Percentiles rank a stretch among this genome's conserved stretches.
phyloP scores from a whole-genome alignment of 2,888 invertebrate genomes.

The Hirtodrosophila confusa region DNA sequence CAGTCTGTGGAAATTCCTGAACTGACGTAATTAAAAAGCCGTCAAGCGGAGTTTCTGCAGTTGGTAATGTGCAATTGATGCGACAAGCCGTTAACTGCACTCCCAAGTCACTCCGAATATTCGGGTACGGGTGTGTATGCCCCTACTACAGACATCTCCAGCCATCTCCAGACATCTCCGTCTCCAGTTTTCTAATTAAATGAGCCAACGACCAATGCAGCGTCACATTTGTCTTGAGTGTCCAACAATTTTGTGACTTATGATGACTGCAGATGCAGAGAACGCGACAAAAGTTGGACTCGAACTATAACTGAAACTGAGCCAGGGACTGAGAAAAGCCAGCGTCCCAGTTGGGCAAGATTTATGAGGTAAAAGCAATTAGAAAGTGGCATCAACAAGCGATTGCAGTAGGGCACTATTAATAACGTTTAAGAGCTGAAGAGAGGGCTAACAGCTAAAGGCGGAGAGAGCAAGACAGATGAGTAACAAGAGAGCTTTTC shows the following conservation, averaged over 20 bases:
- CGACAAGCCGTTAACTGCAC: constrained; percentile 70
- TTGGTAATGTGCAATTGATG: constrained; percentile 74
- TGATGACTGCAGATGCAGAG: constrained; percentile 67
- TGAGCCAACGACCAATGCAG: constrained; percentile 65
- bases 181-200: constrained; percentile 72
- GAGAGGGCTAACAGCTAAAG: constrained; percentile 7
- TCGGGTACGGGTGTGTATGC: not conserved
- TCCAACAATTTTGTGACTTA: constrained; percentile 75
- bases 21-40: constrained; percentile 76
- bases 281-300: constrained; percentile 30
- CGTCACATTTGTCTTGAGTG: constrained; percentile 76
- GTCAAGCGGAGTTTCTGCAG: constrained; percentile 61
- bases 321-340: constrained; percentile 9
- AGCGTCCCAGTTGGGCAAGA: constrained; percentile 47
- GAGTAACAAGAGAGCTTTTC: constrained; percentile 1
- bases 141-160: constrained; percentile 3
- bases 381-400: constrained; percentile 75
- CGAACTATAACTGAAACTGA: not conserved
- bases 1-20: constrained; percentile 37
- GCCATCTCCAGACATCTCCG: constrained; percentile 36
- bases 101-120: constrained; percentile 19
- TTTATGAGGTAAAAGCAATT: constrained; percentile 78
- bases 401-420: constrained; percentile 61
- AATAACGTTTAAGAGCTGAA: constrained; percentile 53
- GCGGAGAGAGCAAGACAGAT: not conserved